phyloP scores from a whole-genome alignment of 1,140 invertebrate genomes.

The Choristoneura fumiferana region DNA sequence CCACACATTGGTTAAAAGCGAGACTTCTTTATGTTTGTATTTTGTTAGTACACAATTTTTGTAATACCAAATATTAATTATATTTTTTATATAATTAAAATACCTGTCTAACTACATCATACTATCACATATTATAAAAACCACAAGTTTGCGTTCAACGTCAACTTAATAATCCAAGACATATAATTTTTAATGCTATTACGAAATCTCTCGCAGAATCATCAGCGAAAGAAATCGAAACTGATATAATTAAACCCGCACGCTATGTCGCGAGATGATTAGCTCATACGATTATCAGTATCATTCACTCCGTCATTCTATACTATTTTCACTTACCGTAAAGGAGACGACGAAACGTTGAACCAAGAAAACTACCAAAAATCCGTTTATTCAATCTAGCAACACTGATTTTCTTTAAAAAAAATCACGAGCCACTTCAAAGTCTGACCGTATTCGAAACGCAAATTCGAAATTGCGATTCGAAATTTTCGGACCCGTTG shows the following conservation, averaged over 20 bases:
- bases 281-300: conserved; percentile 14
- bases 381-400: conserved; percentile 42
- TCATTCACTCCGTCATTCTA: conserved; percentile 5
- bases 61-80: too few relatives aligned
- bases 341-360: conserved; percentile 36
- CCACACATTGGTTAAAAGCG: too few relatives aligned
- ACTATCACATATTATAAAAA: too few relatives aligned
- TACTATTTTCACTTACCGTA: conserved; percentile 43
- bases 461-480: conserved; percentile 30
- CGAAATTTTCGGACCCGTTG: conserved; percentile 33
- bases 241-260: conserved; percentile 28
- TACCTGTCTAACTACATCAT: too few relatives aligned
- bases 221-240: conserved; percentile 40
- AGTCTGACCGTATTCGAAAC: not conserved
- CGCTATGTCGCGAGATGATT: conserved; percentile 28
- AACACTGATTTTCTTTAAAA: conserved; percentile 32
- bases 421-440: conserved; percentile 42
- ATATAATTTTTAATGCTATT: conserved; percentile 38
- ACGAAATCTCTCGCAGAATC: conserved; percentile 7
- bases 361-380: conserved; percentile 32
- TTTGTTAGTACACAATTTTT: too few relatives aligned
- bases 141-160: too few relatives aligned
- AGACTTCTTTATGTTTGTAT: too few relatives aligned
- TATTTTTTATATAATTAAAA: too few relatives aligned
- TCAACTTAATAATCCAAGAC: conserved; percentile 26